Evolutionary conservation across 2,888 invertebrate species (phyloP), one percentile per base, ranked within the genome.

Genomic region (Diarsia dahlii): DNA sequence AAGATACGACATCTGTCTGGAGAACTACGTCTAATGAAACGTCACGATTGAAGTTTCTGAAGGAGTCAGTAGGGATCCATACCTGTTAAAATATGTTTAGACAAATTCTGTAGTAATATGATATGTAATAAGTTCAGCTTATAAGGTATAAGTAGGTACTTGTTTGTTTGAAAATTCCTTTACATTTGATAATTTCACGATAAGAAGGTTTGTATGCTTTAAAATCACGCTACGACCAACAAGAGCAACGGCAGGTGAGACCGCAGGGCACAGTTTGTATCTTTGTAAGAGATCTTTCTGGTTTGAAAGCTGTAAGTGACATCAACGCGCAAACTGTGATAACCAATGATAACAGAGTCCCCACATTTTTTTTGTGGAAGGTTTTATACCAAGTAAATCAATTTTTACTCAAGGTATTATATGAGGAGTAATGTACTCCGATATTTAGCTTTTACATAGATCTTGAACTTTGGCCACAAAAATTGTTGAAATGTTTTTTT

Each of bases 1-100:
- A 28, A 50, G 76, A 45, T 12, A 60, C 34, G 50, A 68, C 52
- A 70, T 67, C 69, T 69, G 54, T 79, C 82, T 60, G 83, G 39
- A 50, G 48, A 34, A 69, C 56, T 63, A 34, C 13, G 54, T 64
- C 10, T 45, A 46, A 71, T 78, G 46, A 45, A 67, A 23, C 20
- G 4, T 39, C n/a, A 60, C 45, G 18, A 62, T 28, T 28, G 28
- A 6, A 23, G 8, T 52, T 3, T 46, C 15, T 46, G 39, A 28
- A 48, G 18, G n/a, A 8, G 10, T 52, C 12, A 15, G 23, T 8
- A 48, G 18, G 23, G 18, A 13, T n/a, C 2, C 13, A 5, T 39
- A 3, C 23, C 15, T 15, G 28, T 18, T 15, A 1, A 8, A 58
- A 8, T 58, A 5, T 28, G 28, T 58, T 56, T 8, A 13, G 13